Conservation (phyloP, 92 coral and sea anemone genomes). For the Porites evermanni region DNA sequence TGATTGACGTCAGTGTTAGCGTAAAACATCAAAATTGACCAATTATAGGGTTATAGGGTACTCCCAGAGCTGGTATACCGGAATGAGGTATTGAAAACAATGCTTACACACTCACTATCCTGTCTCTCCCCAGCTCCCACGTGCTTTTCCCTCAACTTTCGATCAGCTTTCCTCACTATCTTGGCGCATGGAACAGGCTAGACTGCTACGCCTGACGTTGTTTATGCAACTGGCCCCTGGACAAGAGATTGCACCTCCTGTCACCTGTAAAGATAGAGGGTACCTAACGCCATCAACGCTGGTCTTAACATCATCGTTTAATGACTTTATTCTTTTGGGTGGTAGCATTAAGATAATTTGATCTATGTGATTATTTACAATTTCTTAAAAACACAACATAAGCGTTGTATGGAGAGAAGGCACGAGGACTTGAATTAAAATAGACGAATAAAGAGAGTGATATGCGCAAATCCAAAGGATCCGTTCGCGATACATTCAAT, state of each 20-base stretch:
- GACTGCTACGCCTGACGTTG: no score
- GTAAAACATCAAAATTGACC: no score
- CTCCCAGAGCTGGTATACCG: no score
- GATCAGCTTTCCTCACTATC: no score
- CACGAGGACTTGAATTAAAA: not conserved
- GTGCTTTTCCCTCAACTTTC: no score
- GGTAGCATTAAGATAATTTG: constrained; percentile 9
- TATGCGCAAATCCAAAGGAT: not conserved
- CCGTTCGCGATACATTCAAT: not conserved
- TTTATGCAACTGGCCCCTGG: no score
- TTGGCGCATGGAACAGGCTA: no score
- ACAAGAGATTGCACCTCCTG: not conserved
- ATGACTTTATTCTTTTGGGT: not conserved
- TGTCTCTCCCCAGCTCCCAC: no score
- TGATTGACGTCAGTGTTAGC: no score
- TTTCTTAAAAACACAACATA: not conserved
- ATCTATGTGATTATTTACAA: constrained; percentile 16
- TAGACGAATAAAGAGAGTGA: not conserved
- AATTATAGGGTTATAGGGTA: no score
- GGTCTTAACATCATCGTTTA: not conserved
- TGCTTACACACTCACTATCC: no score
- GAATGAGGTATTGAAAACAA: no score
- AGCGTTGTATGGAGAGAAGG: not conserved
- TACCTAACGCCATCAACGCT: constrained; percentile 8
- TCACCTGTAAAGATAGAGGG: not conserved